Conservation (phyloP, 1,140 invertebrate genomes). For the Aphaenogaster ashmeadi region DNA sequence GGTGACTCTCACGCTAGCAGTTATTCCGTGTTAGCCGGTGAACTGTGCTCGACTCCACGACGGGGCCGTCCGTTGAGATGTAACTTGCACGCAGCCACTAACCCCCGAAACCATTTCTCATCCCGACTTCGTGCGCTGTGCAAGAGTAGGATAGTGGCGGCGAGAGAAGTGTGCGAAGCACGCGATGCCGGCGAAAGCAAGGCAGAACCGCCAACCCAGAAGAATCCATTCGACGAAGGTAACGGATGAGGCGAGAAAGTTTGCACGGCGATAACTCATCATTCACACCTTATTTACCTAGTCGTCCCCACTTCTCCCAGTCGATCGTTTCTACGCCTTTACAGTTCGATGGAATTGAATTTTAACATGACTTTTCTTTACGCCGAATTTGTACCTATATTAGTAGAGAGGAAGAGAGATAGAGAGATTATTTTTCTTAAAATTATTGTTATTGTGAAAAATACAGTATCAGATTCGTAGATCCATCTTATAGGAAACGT, state of each 20-base stretch:
- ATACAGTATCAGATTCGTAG: not conserved
- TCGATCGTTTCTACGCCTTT: slow-evolving; percentile 59
- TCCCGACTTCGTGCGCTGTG: slow-evolving; percentile 29
- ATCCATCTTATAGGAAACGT: not conserved
- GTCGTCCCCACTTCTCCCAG: slow-evolving; percentile 48
- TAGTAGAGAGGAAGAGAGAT: not conserved
- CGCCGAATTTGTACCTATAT: not conserved
- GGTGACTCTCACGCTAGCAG: slow-evolving; percentile 7
- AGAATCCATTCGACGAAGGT: slow-evolving; percentile 70
- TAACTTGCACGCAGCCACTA: slow-evolving; percentile 61
- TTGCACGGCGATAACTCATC: slow-evolving; percentile 74
- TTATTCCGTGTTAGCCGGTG: slow-evolving; percentile 42
- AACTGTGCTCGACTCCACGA: slow-evolving; percentile 55
- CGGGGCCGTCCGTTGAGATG: slow-evolving; percentile 24
- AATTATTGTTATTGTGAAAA: not conserved
- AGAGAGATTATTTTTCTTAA: not conserved
- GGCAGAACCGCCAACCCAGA: slow-evolving; percentile 58
- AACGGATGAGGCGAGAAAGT: slow-evolving; percentile 74
- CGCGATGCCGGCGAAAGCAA: slow-evolving; percentile 59
- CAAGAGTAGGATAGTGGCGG: not conserved
- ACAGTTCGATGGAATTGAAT: slow-evolving; percentile 65
- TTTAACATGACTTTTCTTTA: slow-evolving; percentile 51
- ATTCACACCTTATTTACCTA: slow-evolving; percentile 76
- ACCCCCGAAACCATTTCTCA: slow-evolving; percentile 67
- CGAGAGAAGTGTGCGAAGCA: slow-evolving; percentile 32